Evolutionary conservation across 2,888 invertebrate species (phyloP), one percentile per base, ranked within the genome.

Genomic region (Caenorhabditis panamensis): DNA sequence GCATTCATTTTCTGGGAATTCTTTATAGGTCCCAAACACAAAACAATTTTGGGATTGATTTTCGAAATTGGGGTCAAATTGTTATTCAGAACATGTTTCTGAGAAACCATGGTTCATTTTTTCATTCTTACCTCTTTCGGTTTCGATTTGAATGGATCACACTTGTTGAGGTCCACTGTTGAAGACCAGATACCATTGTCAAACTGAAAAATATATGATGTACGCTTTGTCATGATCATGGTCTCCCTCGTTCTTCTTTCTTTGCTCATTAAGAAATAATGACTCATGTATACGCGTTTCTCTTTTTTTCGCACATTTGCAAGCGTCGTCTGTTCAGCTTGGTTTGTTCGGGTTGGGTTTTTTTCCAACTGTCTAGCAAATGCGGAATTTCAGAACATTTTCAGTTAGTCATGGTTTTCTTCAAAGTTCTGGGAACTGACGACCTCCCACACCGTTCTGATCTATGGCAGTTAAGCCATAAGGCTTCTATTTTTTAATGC

Each of bases 141-240:
- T 2, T 31, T 31, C 18, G 78, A 44, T 41, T 63, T 49, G 31
- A 71, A 51, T 44, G 71, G 72, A 51, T 79, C 67, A 28, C 82
- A 82, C 28, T 73, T 68, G 31, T 24, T 54, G 11, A 82, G 64
- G 49, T 82, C 72, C 61, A 78, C 77, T 3, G 37, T 58, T 16
- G 61, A 51, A 1, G 62, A 58, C 82, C 82, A 82, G 13, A 73
- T 63, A 37, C 82, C 82, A 66, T 82, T 82, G 63, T 59, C 51
- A 24, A 82, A 66, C 82, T 82, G 82, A 59, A 81, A 11, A 26
- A 54, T 51, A 51, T 41, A 59, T 20, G 16, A 24, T 9, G 18
- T 49, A n/a, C 24, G 24, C 24, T 22, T 22, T 18, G 54, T 59
- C 44, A 41, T 69, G 58, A 26, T 58, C 36, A 47, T 18, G 28